phyloP scores from a whole-genome alignment of 2,888 invertebrate genomes.

The Lasioglossum marginatum region DNA sequence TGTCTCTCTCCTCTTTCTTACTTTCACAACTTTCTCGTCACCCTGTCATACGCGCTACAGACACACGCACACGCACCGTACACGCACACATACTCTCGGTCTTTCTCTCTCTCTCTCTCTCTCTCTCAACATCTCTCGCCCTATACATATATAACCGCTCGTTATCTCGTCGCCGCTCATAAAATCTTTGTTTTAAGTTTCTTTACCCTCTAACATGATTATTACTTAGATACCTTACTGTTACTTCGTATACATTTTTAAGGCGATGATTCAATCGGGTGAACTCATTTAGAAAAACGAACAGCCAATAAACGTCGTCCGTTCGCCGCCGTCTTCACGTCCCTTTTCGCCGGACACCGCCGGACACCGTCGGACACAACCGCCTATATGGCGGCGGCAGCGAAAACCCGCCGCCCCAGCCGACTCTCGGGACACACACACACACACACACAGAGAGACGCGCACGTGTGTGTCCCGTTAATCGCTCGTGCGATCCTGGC shows the following conservation, averaged over 20 bases:
- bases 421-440: not conserved
- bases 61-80: not conserved
- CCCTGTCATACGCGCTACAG: not conserved
- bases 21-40: conserved; percentile 10
- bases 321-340: conserved; percentile 60
- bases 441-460: not conserved
- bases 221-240: conserved; percentile 84
- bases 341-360: conserved; percentile 29
- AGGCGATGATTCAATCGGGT: conserved; percentile 85
- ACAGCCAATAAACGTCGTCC: conserved; percentile 81
- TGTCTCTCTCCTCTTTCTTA: not conserved
- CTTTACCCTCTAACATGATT: conserved; percentile 83
- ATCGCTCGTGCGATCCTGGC: conserved; percentile 64
- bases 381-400: not conserved
- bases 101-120: not conserved
- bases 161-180: conserved; percentile 77
- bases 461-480: conserved; percentile 22
- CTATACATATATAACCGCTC: conserved; percentile 59
- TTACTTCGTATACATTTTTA: conserved; percentile 85
- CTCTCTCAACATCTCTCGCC: not conserved
- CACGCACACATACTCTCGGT: not conserved
- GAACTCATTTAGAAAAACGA: conserved; percentile 83
- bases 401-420: not conserved
- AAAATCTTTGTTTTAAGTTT: conserved; percentile 82
- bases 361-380: conserved; percentile 1